phyloP scores from a whole-genome alignment of 2,888 invertebrate genomes.

The Hirtodrosophila confusa region DNA sequence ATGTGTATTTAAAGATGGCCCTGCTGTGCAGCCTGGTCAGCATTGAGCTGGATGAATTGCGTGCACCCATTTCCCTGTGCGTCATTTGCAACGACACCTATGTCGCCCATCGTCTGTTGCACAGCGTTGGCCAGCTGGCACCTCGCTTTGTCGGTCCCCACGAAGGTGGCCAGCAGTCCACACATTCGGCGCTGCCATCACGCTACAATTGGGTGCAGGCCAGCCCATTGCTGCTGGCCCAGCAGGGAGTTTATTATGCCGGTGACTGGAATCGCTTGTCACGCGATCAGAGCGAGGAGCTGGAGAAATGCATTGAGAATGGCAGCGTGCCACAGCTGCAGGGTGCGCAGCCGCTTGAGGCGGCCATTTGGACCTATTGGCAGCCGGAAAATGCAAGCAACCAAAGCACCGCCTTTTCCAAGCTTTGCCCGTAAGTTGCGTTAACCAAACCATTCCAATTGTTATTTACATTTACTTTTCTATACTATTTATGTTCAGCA shows the following conservation, averaged over 20 bases:
- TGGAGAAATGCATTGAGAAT: slow-evolving; percentile 78
- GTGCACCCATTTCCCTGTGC: slow-evolving; percentile 80
- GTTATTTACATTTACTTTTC: too few relatives aligned
- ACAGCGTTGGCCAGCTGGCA: slow-evolving; percentile 76
- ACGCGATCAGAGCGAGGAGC: slow-evolving; percentile 56
- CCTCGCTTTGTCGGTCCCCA: slow-evolving; percentile 80
- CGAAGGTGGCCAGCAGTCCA: slow-evolving; percentile 63
- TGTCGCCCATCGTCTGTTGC: slow-evolving; percentile 75
- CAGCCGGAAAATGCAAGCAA: slow-evolving; percentile 74
- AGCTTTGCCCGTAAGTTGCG: slow-evolving; percentile 80
- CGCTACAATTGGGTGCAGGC: slow-evolving; percentile 80
- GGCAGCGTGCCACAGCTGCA: slow-evolving; percentile 47
- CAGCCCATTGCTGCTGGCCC: slow-evolving; percentile 81
- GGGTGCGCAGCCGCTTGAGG: slow-evolving; percentile 66
- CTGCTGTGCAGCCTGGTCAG: slow-evolving; percentile 84
- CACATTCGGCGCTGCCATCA: slow-evolving; percentile 27
- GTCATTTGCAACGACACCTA: slow-evolving; percentile 77
- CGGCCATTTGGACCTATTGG: slow-evolving; percentile 84
- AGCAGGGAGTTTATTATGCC: slow-evolving; percentile 82
- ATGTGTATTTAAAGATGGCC: slow-evolving; percentile 84
- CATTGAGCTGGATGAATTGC: slow-evolving; percentile 72
- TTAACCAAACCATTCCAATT: too few relatives aligned
- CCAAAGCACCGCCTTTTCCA: slow-evolving; percentile 70
- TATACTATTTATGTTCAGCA: slow-evolving; percentile 60
- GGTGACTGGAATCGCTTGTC: slow-evolving; percentile 83